Conservation (phyloP, 2,113 vertebrate genomes). For the Numida meleagris region DNA sequence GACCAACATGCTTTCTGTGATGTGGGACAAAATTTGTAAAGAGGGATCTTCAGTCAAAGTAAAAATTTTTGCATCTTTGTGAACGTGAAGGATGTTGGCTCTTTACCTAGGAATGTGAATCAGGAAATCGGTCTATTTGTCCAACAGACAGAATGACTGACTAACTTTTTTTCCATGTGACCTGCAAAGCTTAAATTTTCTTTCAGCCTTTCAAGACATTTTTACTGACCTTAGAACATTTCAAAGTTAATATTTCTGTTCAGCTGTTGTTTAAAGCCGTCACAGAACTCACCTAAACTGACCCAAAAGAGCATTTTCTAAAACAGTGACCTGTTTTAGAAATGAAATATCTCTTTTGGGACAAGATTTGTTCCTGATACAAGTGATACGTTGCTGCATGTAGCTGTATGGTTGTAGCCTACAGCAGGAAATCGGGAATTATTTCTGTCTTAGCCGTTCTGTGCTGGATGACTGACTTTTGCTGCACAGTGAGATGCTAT, state of each 20-base stretch:
- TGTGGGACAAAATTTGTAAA: not conserved
- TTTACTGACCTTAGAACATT: not conserved
- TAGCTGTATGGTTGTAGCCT: not conserved
- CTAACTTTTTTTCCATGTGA: not conserved
- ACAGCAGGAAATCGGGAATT: not conserved
- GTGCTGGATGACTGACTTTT: not conserved
- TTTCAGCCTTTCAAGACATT: not conserved
- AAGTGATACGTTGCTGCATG: not conserved
- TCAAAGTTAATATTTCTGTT: not conserved
- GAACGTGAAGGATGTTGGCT: not conserved
- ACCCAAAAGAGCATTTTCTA: not conserved
- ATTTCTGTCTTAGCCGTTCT: not conserved
- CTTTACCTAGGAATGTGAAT: not conserved
- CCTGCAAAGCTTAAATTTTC: not conserved
- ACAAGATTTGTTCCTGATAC: not conserved
- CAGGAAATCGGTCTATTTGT: not conserved
- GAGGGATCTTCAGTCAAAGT: not conserved
- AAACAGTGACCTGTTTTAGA: not conserved
- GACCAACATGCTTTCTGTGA: not conserved
- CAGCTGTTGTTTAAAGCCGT: not conserved
- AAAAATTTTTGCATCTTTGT: not conserved
- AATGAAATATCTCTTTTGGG: not conserved
- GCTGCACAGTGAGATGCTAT: not conserved
- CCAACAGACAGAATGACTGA: not conserved
- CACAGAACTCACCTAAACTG: not conserved